phyloP scores from a whole-genome alignment of 2,888 invertebrate species.

The Drosophila mimica region DNA sequence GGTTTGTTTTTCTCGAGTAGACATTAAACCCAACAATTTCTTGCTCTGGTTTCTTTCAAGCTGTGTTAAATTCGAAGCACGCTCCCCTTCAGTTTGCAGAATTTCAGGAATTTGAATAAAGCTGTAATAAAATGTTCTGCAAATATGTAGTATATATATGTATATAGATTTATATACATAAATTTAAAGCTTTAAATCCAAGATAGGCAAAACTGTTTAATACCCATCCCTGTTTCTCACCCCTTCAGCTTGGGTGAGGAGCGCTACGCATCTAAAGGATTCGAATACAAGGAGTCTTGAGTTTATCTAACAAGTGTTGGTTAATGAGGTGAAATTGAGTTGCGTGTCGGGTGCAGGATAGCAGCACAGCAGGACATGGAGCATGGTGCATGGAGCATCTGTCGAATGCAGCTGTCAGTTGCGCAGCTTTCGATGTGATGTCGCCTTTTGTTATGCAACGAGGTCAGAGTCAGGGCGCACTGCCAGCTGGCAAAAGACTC shows the following conservation, averaged over 20 bases:
- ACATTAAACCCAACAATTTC: background rate
- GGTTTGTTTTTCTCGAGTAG: background rate
- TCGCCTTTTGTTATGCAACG: conserved; percentile 66
- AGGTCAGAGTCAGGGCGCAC: conserved; percentile 69
- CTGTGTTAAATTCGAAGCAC: background rate
- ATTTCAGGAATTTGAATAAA: background rate
- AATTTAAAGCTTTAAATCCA: background rate
- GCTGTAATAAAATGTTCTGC: background rate
- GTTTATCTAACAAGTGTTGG: background rate
- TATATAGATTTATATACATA: background rate
- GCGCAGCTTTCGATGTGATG: conserved; percentile 2
- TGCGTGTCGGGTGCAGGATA: background rate
- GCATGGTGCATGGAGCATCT: background rate
- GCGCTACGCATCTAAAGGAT: background rate
- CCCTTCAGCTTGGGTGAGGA: background rate
- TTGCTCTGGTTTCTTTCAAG: background rate
- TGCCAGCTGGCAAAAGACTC: conserved; percentile 47
- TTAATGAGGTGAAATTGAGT: conserved; percentile 15
- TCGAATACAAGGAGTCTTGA: background rate
- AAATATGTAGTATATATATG: background rate
- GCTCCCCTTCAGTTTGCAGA: background rate
- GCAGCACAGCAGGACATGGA: background rate
- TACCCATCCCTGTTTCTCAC: background rate
- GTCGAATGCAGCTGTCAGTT: conserved; percentile 36
- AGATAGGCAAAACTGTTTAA: background rate